Percentiles rank a stretch among this genome's conserved stretches.
Evolutionary conservation across 2,888 invertebrate genomes (phyloP).

Genomic region (Galerucella nymphaeae): DNA sequence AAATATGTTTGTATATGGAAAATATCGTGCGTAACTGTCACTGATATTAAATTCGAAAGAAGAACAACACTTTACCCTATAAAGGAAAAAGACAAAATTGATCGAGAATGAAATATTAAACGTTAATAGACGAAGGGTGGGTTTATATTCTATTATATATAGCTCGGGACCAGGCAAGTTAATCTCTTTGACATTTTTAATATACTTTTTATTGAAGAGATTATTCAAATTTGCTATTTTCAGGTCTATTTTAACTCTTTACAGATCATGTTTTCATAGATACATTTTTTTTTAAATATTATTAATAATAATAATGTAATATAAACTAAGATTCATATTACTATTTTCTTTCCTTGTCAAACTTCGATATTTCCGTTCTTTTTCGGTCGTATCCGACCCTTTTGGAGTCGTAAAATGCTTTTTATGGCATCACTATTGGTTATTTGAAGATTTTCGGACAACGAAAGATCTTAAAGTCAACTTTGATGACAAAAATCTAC

Average conservation of each 20-base stretch:
- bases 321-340: slow-evolving; percentile 29
- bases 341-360: slow-evolving; percentile 38
- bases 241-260: background rate
- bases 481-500: slow-evolving; percentile 38
- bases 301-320: too few relatives aligned
- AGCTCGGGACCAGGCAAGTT: background rate
- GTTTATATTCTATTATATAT: slow-evolving; percentile 27
- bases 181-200: slow-evolving; percentile 4
- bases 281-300: too few relatives aligned
- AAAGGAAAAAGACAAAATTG: slow-evolving; percentile 23
- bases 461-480: slow-evolving; percentile 30
- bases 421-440: slow-evolving; percentile 54
- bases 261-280: background rate
- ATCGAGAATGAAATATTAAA: slow-evolving; percentile 26
- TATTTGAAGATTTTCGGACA: slow-evolving; percentile 46
- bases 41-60: slow-evolving; percentile 37
- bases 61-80: slow-evolving; percentile 28
- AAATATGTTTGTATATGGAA: slow-evolving; percentile 42
- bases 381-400: slow-evolving; percentile 35
- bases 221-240: background rate
- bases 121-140: slow-evolving; percentile 41
- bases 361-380: slow-evolving; percentile 52
- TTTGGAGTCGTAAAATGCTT: slow-evolving; percentile 48
- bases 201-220: background rate
- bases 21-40: slow-evolving; percentile 40